Percentiles rank a stretch among this genome's conserved stretches.
Conservation (phyloP, 2,113 vertebrate species). For the Vulpes lagopus region DNA sequence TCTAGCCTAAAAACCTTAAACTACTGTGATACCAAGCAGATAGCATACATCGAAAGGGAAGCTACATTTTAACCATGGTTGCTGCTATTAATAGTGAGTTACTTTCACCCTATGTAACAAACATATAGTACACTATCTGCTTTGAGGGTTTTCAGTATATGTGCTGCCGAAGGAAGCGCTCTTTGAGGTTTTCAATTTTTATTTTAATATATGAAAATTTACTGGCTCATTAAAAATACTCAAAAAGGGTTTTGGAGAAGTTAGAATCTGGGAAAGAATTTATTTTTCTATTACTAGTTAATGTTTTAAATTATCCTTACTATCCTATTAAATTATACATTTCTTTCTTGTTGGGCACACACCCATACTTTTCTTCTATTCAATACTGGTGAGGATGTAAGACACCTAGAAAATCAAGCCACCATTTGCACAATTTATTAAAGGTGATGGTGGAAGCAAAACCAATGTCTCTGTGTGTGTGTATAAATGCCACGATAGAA, state of each 20-base stretch:
- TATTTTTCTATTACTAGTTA: neutral
- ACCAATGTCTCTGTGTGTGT: neutral
- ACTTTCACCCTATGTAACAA: neutral
- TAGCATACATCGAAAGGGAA: neutral
- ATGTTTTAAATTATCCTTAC: neutral
- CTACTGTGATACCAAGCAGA: neutral
- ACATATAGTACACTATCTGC: neutral
- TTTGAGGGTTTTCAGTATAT: neutral
- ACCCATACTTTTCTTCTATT: neutral
- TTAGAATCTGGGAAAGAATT: neutral
- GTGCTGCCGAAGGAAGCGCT: too few relatives aligned
- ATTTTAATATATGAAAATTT: neutral
- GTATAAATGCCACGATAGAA: neutral
- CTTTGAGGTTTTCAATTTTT: neutral
- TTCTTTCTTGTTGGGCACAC: neutral
- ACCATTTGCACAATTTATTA: neutral
- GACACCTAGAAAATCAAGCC: neutral
- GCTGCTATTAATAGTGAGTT: conserved; percentile 2
- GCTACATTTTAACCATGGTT: neutral
- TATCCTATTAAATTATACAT: neutral
- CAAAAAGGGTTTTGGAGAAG: neutral
- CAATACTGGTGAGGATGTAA: neutral
- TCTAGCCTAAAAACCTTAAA: neutral
- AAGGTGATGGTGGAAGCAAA: neutral
- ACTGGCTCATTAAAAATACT: neutral